Evolutionary conservation across 2,888 invertebrate genomes (phyloP), one percentile per base, ranked within the genome.

Genomic region (Muscina levida): DNA sequence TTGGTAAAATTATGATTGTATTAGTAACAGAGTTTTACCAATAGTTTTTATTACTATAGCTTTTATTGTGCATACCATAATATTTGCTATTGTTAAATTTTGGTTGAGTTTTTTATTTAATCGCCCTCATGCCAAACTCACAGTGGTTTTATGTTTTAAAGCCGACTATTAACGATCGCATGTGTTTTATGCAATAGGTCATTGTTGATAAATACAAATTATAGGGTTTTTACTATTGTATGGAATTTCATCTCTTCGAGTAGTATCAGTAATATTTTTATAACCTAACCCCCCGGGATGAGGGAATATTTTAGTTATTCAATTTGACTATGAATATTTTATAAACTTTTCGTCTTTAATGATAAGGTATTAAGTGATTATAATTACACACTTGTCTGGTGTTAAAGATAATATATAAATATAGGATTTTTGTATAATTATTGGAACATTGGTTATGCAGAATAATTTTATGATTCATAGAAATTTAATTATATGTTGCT

Each of bases 291-390:
- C n/a, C n/a, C n/a, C n/a, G n/a, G n/a, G n/a, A n/a, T n/a, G n/a
- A n/a, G n/a, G n/a, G n/a, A n/a, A n/a, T n/a, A n/a, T n/a, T n/a
- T 13, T 19, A 17, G 10, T 53, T 15, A 31, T 51, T 70, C 22
- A 11, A n/a, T 31, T 44, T 39, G 17, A 44, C 39, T 53, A 53
- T 68, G 46, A 51, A 72, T 72, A 62, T 72, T 68, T 53, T 26
- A 24, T 8, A 22, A 17, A 13, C 31, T 59, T 17, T 62, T 24
- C 17, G 39, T 56, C n/a, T 42, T 39, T 39, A 68, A 74, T 68
- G 6, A 46, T 57, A 15, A 74, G 26, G 19, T 68, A 59, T 48
- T 56, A 48, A 46, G 59, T 22, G 17, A 51, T 39, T 15, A n/a
- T 19, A 13, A 37, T 37, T 37, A 67, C 66, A 67, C 66, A 73